Conservation (phyloP, 2,888 invertebrate species). For the Apomyelois bistriatella region DNA sequence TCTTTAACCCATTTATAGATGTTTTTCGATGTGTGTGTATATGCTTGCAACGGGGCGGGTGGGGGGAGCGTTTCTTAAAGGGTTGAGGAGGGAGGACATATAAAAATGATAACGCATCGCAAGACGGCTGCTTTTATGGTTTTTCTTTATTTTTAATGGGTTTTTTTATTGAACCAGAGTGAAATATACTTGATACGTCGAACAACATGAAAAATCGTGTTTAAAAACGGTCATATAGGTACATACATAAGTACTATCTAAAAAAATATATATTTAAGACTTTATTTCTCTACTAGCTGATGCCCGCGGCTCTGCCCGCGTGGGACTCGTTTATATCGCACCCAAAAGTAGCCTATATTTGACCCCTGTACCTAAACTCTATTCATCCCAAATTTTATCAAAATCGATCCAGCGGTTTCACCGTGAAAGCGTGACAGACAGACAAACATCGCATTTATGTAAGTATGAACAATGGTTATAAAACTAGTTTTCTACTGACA, state of each 20-base stretch:
- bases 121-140: slow-evolving; percentile 79
- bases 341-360: too few relatives aligned
- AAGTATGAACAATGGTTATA: too few relatives aligned
- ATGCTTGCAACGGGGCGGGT: slow-evolving; percentile 38
- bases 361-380: too few relatives aligned
- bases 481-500: too few relatives aligned
- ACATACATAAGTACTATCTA: background rate
- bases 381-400: too few relatives aligned
- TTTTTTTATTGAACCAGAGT: slow-evolving; percentile 61
- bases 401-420: too few relatives aligned
- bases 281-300: too few relatives aligned
- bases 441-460: too few relatives aligned
- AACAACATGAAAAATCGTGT: background rate
- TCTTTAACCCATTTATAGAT: slow-evolving; percentile 78
- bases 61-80: slow-evolving; percentile 42
- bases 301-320: too few relatives aligned
- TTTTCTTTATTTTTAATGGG: slow-evolving; percentile 77
- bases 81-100: slow-evolving; percentile 63
- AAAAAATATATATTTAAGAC: background rate
- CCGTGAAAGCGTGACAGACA: too few relatives aligned
- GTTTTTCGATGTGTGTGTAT: slow-evolving; percentile 51
- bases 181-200: slow-evolving; percentile 10
- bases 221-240: background rate
- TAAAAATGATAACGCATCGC: slow-evolving; percentile 81
- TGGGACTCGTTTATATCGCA: too few relatives aligned